A percentile compares a stretch with the other conserved stretches of the same genome.
Evolutionary conservation across 2,888 invertebrate species (phyloP).

Genomic region (Rotaria macrura): DNA sequence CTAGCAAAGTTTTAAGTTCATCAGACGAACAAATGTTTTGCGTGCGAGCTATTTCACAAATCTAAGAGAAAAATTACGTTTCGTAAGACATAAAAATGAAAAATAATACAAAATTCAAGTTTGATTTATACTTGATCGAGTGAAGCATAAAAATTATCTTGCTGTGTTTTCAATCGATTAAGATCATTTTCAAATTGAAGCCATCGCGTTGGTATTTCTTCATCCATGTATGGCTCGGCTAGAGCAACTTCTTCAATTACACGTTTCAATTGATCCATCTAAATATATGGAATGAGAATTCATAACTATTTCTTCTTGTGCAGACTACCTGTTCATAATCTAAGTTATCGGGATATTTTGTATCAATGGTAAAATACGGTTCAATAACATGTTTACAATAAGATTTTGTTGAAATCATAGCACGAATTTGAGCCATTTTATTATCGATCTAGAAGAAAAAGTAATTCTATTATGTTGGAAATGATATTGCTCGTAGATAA

Average conservation of each 20-base stretch:
- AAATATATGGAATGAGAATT: neutral
- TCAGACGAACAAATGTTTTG: slow-evolving; percentile 41
- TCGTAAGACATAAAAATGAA: no score
- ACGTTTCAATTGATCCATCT: slow-evolving; percentile 29
- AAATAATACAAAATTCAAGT: no score
- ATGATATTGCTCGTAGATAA: neutral
- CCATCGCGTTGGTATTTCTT: slow-evolving; percentile 49
- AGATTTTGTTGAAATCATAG: slow-evolving; percentile 43
- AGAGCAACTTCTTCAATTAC: slow-evolving; percentile 43
- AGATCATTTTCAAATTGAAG: slow-evolving; percentile 47
- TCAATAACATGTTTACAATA: slow-evolving; percentile 45
- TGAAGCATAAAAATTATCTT: slow-evolving; percentile 45
- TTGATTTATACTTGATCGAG: slow-evolving; percentile 45
- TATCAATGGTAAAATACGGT: slow-evolving; percentile 28
- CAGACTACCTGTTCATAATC: slow-evolving; percentile 34
- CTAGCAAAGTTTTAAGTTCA: slow-evolving; percentile 46
- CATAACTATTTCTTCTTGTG: no score
- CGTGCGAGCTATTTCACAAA: slow-evolving; percentile 44
- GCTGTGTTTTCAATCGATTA: slow-evolving; percentile 38
- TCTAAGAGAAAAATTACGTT: slow-evolving; percentile 41
- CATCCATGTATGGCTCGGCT: slow-evolving; percentile 47
- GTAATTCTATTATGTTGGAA: no score
- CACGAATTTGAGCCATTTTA: slow-evolving; percentile 43
- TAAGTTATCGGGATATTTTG: slow-evolving; percentile 36
- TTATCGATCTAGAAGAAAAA: slow-evolving; percentile 41